Evolutionary conservation across 2,888 invertebrate species (phyloP), one percentile per base, ranked within the genome.

Genomic region (Lasiommata megera): DNA sequence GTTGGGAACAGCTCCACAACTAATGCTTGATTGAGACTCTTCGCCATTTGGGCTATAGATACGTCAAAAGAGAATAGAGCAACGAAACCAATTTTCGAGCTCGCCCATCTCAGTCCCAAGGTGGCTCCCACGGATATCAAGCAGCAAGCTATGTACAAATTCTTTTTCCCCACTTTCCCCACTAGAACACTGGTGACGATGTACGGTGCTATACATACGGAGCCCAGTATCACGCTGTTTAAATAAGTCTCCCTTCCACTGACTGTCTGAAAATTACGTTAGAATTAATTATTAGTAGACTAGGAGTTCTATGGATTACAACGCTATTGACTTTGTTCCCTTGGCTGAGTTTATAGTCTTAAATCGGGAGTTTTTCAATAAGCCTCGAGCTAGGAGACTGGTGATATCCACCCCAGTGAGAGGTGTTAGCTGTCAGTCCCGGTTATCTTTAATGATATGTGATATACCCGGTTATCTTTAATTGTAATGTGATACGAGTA

Each of bases 1-100:
- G 84, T 84, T 0, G 82, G 81, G 54, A 83, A 79, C 0, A 77
- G 62, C 38, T 82, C 80, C 3, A 84, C 69, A 1, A 73, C 61
- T 3, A 74, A 62, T 0, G 74, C 73, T 31, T 79, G 77, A 5
- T 68, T 64, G 9, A 84, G 61, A 28, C 76, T 73, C 54, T 78
- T 74, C 70, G 79, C 74, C 0, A 70, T 67, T 34, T 82, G 81
- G 0, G 72, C 58, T 0, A 82, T 60, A 0, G 83, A 79, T 0
- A 74, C 71, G 1, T 72, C 74, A 1, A 71, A 43, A 0, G 84
- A 77, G 50, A 83, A 83, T 6, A 84, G 56, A 0, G 78, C 68
- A 0, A 84, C 82, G 56, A 84, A 70, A 9, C 70, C 64, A 0
- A 63, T 12, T 52, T 79, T 83, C 0, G 78, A 74, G 40, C 65